Evolutionary conservation across 1,140 invertebrate genomes (phyloP), one percentile per base, ranked within the genome.

Genomic region (Acromyrmex heyeri): DNA sequence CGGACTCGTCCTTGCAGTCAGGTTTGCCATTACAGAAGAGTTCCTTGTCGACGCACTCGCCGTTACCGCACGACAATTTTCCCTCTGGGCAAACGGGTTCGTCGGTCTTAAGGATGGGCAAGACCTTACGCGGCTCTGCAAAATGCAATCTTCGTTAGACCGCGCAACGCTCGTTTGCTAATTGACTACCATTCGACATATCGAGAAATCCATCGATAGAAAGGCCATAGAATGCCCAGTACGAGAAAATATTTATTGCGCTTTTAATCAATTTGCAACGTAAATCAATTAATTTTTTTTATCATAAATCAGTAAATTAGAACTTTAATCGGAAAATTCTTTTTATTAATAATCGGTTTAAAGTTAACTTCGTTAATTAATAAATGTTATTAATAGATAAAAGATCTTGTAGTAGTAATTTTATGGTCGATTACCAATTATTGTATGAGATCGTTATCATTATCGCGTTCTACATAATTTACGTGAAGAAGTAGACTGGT

Each of bases 1-100:
- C 98, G 57, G 98, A 99, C 92, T 98, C 98, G 95, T 99, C 99
- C 91, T 98, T 97, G 95, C 99, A 99, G 92, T 99, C 98, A 48
- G 97, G 95, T 95, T 98, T 98, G 93, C 98, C 98, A 93, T 99
- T 98, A 95, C 98, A 99, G 96, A 99, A 99, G 48, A 99, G 95
- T 92, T 98, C 97, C 95, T 98, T 98, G 87, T 98, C 98, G 38
- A 99, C 96, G 95, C 98, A 99, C 91, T 98, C 98, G 87, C 98
- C 97, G 94, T 98, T 98, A 81, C 98, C 98, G 93, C 98, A 99
- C 61, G 98, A 97, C 34, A 99, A 95, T 96, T 98, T 98, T 55
- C 97, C 98, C 91, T 98, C 97, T 8, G 97, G 97, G 92, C 98
- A 99, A 87, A 98, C 96, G 67, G 98, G 98, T 94, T 98, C 98